A percentile compares a stretch with the other conserved stretches of the same genome.
Conservation (phyloP, 1,140 invertebrate species). For the Asbolus verrucosus region DNA sequence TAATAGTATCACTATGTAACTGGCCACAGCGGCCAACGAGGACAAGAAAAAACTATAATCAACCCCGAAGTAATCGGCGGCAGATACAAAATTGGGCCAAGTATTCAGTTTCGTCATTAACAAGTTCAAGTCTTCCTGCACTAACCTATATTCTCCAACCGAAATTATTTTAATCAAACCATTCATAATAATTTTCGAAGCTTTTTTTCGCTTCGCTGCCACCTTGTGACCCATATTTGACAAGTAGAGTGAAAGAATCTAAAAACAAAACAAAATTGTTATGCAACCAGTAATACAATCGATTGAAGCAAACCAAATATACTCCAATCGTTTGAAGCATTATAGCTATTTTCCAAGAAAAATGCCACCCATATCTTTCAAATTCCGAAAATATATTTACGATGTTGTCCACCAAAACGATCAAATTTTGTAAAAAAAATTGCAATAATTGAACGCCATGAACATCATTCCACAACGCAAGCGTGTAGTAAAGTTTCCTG, state of each 20-base stretch:
- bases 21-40: neutral
- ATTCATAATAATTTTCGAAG: neutral
- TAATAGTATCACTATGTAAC: slow-evolving; percentile 3
- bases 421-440: neutral
- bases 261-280: slow-evolving; percentile 1
- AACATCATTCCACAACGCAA: slow-evolving; percentile 9
- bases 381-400: neutral
- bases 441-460: neutral
- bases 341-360: slow-evolving; percentile 1
- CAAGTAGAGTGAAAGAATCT: slow-evolving; percentile 1
- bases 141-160: neutral
- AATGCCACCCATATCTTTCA: neutral
- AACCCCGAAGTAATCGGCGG: neutral
- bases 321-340: neutral
- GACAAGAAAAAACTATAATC: slow-evolving; percentile 5
- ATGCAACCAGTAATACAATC: too few species aligned
- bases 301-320: too few species aligned
- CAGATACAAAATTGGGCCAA: slow-evolving; percentile 10
- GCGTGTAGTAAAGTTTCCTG: neutral
- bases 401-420: slow-evolving; percentile 1
- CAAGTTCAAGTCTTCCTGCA: neutral
- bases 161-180: neutral
- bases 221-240: neutral
- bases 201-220: neutral
- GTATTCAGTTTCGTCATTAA: slow-evolving; percentile 1